Percentiles rank a stretch among this genome's conserved stretches.
Evolutionary conservation across 2,797 vertebrate genomes (phyloP).

Genomic region (Gymnocypris eckloni): DNA sequence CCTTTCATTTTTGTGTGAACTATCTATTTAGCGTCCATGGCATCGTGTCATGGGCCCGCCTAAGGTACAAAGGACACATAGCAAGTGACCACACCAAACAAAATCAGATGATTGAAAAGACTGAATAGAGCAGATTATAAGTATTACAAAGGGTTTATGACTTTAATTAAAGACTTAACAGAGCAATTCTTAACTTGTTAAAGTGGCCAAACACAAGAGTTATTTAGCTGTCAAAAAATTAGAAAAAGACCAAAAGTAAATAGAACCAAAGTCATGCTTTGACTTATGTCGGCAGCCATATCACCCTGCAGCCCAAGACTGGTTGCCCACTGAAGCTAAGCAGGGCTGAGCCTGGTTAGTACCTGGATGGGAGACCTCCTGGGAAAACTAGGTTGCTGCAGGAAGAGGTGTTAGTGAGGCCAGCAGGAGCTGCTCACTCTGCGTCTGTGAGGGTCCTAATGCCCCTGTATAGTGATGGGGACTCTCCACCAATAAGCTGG

Average conservation of each 20-base stretch:
- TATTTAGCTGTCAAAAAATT: slow-evolving; percentile 6
- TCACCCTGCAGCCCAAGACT: no score
- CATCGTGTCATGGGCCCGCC: neutral
- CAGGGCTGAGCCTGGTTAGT: no score
- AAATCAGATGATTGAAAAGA: neutral
- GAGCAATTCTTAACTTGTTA: neutral
- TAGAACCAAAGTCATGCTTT: neutral
- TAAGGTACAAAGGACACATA: neutral
- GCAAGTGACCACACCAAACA: neutral
- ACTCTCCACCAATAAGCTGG: no score
- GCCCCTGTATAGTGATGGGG: no score
- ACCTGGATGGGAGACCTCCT: no score
- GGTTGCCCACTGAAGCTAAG: no score
- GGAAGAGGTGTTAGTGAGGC: no score
- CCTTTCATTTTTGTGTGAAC: neutral
- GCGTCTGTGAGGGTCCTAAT: no score
- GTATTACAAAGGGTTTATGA: neutral
- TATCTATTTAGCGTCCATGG: neutral
- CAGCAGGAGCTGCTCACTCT: no score
- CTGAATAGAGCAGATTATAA: neutral
- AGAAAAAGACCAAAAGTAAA: neutral
- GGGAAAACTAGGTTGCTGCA: no score
- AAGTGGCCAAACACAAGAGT: neutral
- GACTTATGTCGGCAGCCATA: no score
- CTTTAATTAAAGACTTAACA: neutral